Evolutionary conservation across 2,113 vertebrate species (phyloP).

Genomic region (Chaetops frenatus): DNA sequence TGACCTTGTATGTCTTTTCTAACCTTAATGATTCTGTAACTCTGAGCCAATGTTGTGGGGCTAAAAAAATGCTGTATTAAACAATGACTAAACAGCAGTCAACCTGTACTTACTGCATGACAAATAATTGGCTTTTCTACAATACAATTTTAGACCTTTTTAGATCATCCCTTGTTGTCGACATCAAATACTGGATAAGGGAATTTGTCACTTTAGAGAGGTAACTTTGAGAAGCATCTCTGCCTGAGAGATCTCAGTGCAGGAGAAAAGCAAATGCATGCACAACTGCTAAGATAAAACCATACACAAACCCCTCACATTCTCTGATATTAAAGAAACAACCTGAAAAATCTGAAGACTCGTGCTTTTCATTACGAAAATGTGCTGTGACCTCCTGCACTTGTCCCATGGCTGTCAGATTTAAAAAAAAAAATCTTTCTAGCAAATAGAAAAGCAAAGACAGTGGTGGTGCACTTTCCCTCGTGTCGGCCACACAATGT

Average conservation of each 20-base stretch:
- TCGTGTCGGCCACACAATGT: rapidly evolving
- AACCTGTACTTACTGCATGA: background rate
- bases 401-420: background rate
- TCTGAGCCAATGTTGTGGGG: background rate
- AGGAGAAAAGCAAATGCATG: background rate
- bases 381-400: background rate
- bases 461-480: background rate
- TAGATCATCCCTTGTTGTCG: background rate
- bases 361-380: background rate
- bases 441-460: background rate
- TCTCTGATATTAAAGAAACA: background rate
- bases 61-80: background rate
- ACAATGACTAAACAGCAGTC: background rate
- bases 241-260: background rate
- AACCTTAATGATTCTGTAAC: background rate
- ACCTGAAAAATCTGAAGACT: background rate
- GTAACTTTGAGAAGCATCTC: background rate
- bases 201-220: background rate
- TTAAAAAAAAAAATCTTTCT: background rate
- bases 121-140: background rate
- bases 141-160: background rate
- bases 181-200: background rate
- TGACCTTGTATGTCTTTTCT: background rate
- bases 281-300: background rate
- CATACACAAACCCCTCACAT: rapidly evolving